Evolutionary conservation across 2,113 vertebrate species (phyloP).

Genomic region (Isurus oxyrinchus): DNA sequence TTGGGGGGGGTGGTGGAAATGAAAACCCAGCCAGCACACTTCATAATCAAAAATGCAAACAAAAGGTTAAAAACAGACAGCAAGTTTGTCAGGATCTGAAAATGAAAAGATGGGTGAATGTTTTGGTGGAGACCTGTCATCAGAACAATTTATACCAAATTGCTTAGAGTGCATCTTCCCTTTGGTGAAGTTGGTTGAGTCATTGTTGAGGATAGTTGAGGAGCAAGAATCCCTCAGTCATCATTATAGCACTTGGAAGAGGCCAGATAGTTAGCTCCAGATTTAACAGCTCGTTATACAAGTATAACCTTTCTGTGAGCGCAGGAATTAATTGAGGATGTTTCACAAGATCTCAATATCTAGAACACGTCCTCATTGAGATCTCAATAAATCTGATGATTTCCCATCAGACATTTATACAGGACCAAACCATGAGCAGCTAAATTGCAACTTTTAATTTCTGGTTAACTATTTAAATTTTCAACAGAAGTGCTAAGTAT

Average conservation of each 20-base stretch:
- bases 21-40: too few relatives aligned
- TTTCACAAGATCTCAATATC: not conserved
- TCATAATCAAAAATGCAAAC: not conserved
- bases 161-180: not conserved
- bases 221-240: not conserved
- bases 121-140: not conserved
- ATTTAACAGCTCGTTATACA: not conserved
- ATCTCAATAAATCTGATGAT: not conserved
- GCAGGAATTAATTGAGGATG: not conserved
- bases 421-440: not conserved
- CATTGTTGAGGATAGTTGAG: not conserved
- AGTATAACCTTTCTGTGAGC: not conserved
- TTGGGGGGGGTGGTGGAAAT: too few relatives aligned
- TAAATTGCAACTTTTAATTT: not conserved
- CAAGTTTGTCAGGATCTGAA: not conserved
- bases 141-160: not conserved
- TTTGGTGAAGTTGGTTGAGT: not conserved
- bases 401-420: not conserved
- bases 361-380: not conserved
- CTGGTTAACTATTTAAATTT: not conserved
- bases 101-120: not conserved
- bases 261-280: not conserved
- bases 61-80: not conserved
- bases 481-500: not conserved
- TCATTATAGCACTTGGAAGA: not conserved